These are phyloP conservation scores for Lithophane ornitopus DNA, from an alignment of 2,888 invertebrate genomes.

Conservation along the genomic window DNA sequence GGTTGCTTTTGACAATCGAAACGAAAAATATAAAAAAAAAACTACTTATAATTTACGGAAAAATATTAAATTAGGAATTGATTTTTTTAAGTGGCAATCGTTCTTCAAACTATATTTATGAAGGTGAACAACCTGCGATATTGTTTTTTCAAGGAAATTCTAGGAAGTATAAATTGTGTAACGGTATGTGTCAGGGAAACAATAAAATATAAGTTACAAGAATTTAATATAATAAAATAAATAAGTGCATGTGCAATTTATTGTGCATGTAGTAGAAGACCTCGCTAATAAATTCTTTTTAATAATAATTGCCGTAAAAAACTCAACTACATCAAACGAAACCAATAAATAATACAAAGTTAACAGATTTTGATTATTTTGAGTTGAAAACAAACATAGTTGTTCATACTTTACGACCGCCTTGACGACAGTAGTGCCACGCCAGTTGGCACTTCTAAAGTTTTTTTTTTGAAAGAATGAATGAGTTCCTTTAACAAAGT, in stretches of 20 bases:
- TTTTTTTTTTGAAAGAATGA: constrained; percentile 42
- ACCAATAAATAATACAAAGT: constrained; percentile 11
- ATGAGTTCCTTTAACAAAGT: constrained; percentile 53
- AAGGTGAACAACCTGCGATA: constrained; percentile 42
- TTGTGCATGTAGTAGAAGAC: not conserved
- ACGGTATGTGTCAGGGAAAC: constrained; percentile 32
- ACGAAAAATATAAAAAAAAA: constrained; percentile 23
- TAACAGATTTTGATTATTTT: constrained; percentile 20
- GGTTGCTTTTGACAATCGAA: constrained; percentile 31
- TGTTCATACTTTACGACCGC: constrained; percentile 23
- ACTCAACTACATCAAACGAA: constrained; percentile 9
- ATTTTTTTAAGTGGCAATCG: constrained; percentile 31
- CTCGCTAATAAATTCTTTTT: not conserved
- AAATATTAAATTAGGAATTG: constrained; percentile 45
- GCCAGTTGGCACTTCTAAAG: constrained; percentile 30
- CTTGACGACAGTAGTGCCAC: constrained; percentile 24
- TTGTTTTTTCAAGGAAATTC: constrained; percentile 13
- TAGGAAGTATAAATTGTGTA: constrained; percentile 6
- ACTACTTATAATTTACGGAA: constrained; percentile 19
- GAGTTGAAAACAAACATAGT: constrained; percentile 24
- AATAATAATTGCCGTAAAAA: not conserved
- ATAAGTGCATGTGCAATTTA: constrained; percentile 7
- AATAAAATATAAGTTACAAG: constrained; percentile 14
- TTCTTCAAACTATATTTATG: constrained; percentile 23
- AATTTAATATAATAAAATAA: not conserved